Evolutionary conservation across 2,888 invertebrate genomes (phyloP).

Genomic region (Amphipyra tragopoginis): DNA sequence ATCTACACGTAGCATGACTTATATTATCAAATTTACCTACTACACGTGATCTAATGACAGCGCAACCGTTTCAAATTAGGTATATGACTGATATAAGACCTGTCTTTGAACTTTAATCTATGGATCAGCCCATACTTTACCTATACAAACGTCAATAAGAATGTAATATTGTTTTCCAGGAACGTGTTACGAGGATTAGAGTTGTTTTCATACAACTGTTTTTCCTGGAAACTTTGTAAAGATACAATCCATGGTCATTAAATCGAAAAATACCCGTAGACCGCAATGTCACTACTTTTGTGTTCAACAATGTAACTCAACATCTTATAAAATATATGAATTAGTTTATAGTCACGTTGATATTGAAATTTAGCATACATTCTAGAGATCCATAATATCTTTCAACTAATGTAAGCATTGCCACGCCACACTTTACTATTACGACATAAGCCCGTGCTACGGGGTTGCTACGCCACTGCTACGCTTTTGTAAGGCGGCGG

Average conservation of each 20-base stretch:
- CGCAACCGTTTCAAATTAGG: conserved; percentile 27
- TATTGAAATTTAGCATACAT: conserved; percentile 22
- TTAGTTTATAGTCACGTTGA: conserved; percentile 1
- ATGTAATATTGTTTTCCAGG: conserved; percentile 24
- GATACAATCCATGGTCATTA: conserved; percentile 66
- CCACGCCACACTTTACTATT: conserved; percentile 15
- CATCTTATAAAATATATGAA: conserved; percentile 11
- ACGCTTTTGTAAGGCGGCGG: conserved; percentile 51
- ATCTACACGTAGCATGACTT: conserved; percentile 53
- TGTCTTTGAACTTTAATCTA: conserved; percentile 38
- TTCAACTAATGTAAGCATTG: conserved; percentile 10
- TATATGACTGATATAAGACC: conserved; percentile 30
- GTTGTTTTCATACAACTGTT: conserved; percentile 13
- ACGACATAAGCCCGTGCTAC: conserved; percentile 55
- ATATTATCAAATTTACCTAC: conserved; percentile 43
- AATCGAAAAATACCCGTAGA: conserved; percentile 65
- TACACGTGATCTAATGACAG: conserved; percentile 52
- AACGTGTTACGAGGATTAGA: conserved; percentile 14
- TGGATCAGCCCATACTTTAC: conserved; percentile 12
- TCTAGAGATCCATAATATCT: conserved; percentile 4
- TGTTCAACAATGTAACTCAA: conserved; percentile 15
- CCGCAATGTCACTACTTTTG: conserved; percentile 65
- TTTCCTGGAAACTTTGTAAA: conserved; percentile 37
- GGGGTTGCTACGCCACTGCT: conserved; percentile 62
- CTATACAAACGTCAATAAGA: conserved; percentile 17